phyloP scores from a whole-genome alignment of 2,888 invertebrate species.

The Drosophila gaucha region DNA sequence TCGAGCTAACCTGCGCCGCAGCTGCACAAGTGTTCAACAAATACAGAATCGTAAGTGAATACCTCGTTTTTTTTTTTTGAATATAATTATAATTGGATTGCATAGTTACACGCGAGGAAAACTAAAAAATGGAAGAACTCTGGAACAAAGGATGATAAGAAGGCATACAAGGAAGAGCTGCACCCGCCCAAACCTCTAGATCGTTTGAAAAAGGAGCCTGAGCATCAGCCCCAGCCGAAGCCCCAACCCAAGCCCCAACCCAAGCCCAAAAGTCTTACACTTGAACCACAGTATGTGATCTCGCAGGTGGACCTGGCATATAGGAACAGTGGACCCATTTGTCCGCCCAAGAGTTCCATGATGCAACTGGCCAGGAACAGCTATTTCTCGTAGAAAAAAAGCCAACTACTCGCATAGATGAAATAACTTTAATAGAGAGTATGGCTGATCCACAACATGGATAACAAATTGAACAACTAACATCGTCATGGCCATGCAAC shows the following conservation, averaged over 20 bases:
- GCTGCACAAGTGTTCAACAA: conserved; percentile 32
- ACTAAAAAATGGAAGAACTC: neutral
- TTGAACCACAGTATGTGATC: neutral
- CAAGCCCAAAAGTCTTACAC: neutral
- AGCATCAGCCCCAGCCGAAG: too few relatives aligned
- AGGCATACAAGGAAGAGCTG: neutral
- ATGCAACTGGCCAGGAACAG: conserved; percentile 81
- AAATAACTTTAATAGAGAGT: conserved; percentile 59
- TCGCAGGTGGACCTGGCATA: conserved; percentile 20
- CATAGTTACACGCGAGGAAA: conserved; percentile 10
- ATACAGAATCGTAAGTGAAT: conserved; percentile 44
- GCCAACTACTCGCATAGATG: conserved; percentile 19
- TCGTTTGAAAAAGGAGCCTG: neutral
- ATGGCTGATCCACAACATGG: conserved; percentile 35
- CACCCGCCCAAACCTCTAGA: neutral
- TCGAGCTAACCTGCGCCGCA: conserved; percentile 42
- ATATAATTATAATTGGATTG: neutral
- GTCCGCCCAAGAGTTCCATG: conserved; percentile 76
- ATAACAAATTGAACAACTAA: conserved; percentile 51
- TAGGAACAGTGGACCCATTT: conserved; percentile 59
- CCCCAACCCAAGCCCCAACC: too few relatives aligned
- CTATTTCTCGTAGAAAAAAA: conserved; percentile 77
- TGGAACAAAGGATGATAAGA: neutral
- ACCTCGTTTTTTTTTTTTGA: too few relatives aligned
- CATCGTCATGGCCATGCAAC: conserved; percentile 29